These are phyloP conservation scores for Meiosimyza decipiens DNA, from an alignment of 2,888 invertebrate genomes.

Conservation along the genomic window DNA sequence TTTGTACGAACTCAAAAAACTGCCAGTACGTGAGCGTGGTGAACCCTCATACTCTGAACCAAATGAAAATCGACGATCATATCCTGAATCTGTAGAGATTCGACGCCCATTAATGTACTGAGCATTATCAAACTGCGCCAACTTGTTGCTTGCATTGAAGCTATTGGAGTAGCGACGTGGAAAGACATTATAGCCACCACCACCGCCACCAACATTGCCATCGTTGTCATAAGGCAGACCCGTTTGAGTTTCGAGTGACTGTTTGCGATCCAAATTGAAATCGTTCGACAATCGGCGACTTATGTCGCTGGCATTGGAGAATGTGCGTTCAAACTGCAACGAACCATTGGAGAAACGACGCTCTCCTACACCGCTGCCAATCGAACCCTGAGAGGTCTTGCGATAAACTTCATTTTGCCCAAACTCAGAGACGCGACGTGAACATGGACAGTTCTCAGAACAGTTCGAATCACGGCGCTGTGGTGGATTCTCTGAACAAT, in stretches of 20 bases:
- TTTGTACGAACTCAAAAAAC: constrained; percentile 63
- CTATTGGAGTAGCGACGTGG: constrained; percentile 64
- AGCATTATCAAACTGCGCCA: constrained; percentile 64
- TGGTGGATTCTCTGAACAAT: constrained; percentile 61
- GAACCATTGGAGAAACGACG: constrained; percentile 70
- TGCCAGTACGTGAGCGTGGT: constrained; percentile 63
- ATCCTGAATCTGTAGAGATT: constrained; percentile 66
- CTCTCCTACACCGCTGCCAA: constrained; percentile 57
- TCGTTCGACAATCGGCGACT: constrained; percentile 62
- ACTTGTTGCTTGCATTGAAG: constrained; percentile 61
- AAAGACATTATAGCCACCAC: constrained; percentile 62
- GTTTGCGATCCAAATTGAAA: constrained; percentile 59
- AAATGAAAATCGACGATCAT: constrained; percentile 65
- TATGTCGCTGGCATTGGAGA: constrained; percentile 59
- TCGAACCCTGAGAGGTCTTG: constrained; percentile 66
- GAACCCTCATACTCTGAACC: constrained; percentile 65
- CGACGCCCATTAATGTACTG: constrained; percentile 64
- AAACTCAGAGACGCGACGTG: constrained; percentile 62
- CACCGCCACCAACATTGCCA: constrained; percentile 60
- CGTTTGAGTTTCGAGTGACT: constrained; percentile 54
- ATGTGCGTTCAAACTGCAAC: constrained; percentile 62
- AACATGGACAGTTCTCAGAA: constrained; percentile 65
- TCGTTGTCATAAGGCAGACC: constrained; percentile 52
- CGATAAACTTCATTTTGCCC: constrained; percentile 60
- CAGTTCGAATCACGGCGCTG: constrained; percentile 64